Evolutionary conservation across 2,797 vertebrate species (phyloP).

Genomic region (Sternarchorhynchus goeldii): DNA sequence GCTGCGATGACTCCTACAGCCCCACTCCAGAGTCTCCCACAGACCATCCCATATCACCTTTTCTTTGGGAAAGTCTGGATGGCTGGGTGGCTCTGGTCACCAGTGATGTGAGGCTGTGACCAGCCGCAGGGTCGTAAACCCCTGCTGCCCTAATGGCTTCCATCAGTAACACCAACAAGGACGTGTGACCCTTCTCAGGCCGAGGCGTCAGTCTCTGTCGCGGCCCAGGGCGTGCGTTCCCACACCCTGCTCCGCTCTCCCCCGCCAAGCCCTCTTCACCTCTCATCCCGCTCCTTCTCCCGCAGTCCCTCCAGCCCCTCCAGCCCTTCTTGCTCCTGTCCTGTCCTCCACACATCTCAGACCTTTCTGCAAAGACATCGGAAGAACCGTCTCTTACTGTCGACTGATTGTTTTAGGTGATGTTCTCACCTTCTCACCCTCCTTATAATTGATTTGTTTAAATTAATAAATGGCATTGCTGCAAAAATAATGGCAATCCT

Average conservation of each 20-base stretch:
- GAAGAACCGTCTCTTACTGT: not conserved
- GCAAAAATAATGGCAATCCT: not conserved
- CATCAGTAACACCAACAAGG: slow-evolving; percentile 55
- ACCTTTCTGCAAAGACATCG: no score
- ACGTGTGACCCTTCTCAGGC: slow-evolving; percentile 57
- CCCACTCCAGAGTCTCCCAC: not conserved
- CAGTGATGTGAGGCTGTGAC: not conserved
- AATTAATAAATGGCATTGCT: not conserved
- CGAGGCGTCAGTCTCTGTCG: slow-evolving; percentile 29
- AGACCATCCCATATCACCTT: not conserved
- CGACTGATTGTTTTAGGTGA: not conserved
- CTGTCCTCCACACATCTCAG: not conserved
- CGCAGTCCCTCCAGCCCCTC: slow-evolving; percentile 17
- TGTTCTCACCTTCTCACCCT: not conserved
- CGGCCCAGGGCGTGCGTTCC: slow-evolving; percentile 49
- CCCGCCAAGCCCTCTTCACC: slow-evolving; percentile 21
- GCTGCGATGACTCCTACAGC: not conserved
- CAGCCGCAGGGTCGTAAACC: slow-evolving; percentile 37
- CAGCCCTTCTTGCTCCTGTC: not conserved
- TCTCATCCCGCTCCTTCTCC: slow-evolving; percentile 5
- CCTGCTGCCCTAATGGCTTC: slow-evolving; percentile 26
- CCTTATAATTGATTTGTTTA: not conserved
- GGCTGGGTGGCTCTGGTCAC: slow-evolving; percentile 9
- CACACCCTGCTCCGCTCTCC: slow-evolving; percentile 48
- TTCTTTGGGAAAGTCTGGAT: not conserved